phyloP scores from a whole-genome alignment of 2,888 invertebrate genomes.

The Phragmatobia fuliginosa region DNA sequence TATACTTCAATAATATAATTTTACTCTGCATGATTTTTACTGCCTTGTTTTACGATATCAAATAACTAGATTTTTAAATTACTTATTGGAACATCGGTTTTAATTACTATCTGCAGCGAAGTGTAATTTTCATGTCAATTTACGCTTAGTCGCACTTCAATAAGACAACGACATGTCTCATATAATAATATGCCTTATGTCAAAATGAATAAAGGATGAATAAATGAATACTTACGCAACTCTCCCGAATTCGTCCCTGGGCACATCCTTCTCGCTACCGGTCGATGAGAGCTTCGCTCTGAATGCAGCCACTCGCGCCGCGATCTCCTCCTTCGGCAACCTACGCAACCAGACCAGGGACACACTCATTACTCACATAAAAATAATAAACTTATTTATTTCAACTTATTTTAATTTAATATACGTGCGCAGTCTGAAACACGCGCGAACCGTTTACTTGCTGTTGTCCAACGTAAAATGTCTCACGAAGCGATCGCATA shows the following conservation, averaged over 20 bases:
- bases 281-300: constrained; percentile 93
- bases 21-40: constrained; percentile 1
- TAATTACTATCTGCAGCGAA: not conserved
- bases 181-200: not conserved
- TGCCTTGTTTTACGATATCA: constrained; percentile 6
- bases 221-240: constrained; percentile 84
- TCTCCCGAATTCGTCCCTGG: constrained; percentile 94
- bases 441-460: constrained; percentile 37
- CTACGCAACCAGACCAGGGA: constrained; percentile 88
- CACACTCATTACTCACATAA: constrained; percentile 72
- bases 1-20: constrained; percentile 4
- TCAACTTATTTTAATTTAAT: constrained; percentile 23
- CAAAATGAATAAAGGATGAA: constrained; percentile 21
- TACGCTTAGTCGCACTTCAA: not conserved
- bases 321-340: constrained; percentile 94
- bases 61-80: not conserved
- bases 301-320: constrained; percentile 94
- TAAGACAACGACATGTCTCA: not conserved
- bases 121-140: not conserved
- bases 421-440: constrained; percentile 35
- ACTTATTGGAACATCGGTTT: not conserved
- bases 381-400: constrained; percentile 29
- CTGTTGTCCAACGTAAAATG: constrained; percentile 38
- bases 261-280: constrained; percentile 85
- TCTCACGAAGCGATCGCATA: constrained; percentile 52